These are phyloP conservation scores for Rhyacophila evoluta DNA, from an alignment of 2,888 invertebrate species.

Conservation along the genomic window DNA sequence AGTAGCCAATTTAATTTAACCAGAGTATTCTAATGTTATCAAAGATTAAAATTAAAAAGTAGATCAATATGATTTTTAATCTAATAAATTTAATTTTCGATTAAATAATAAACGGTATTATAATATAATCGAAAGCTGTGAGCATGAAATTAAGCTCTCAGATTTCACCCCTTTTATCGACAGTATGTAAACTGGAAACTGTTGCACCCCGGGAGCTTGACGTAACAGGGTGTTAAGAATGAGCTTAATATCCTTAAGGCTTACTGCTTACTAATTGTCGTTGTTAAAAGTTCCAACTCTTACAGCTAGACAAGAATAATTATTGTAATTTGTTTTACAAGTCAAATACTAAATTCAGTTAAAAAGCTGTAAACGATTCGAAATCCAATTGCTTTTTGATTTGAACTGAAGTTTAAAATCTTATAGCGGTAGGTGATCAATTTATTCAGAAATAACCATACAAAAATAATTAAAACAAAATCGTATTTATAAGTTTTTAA, in stretches of 20 bases:
- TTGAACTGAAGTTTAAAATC: too few species aligned
- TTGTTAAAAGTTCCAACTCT: constrained; percentile 36
- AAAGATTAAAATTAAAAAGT: too few species aligned
- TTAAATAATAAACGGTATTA: neutral
- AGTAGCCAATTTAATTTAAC: too few species aligned
- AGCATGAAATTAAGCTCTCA: constrained; percentile 20
- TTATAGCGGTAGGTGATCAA: too few species aligned
- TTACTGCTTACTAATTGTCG: constrained; percentile 46
- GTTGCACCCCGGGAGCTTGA: constrained; percentile 1
- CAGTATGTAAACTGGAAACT: constrained; percentile 5
- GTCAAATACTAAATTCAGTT: neutral
- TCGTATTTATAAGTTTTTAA: too few species aligned
- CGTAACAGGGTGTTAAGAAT: constrained; percentile 25
- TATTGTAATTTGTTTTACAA: neutral
- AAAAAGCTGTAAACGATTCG: too few species aligned
- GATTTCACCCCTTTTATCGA: constrained; percentile 18
- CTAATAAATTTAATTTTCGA: too few species aligned
- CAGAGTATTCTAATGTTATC: too few species aligned
- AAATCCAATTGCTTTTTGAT: too few species aligned
- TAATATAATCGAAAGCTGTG: neutral
- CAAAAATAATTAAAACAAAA: too few species aligned
- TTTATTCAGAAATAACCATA: too few species aligned
- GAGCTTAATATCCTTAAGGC: constrained; percentile 43
- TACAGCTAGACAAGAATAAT: constrained; percentile 18
- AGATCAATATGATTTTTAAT: too few species aligned